Evolutionary conservation across 1,140 invertebrate genomes (phyloP).

Genomic region (Danaus melanippus): DNA sequence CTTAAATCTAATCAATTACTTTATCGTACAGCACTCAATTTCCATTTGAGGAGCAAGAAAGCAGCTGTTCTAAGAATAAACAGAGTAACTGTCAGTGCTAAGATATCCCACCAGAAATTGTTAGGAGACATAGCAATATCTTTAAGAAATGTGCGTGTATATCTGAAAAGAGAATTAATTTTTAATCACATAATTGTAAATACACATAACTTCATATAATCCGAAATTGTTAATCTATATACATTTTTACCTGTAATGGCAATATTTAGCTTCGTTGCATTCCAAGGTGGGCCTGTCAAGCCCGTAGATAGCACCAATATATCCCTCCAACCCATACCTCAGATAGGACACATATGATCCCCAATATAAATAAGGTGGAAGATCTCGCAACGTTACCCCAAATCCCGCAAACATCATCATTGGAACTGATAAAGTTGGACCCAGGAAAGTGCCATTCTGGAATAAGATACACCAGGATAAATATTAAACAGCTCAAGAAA

Average conservation of each 20-base stretch:
- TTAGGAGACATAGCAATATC: constrained; percentile 86
- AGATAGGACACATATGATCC: constrained; percentile 91
- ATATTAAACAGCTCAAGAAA: too few species aligned
- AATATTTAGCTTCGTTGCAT: constrained; percentile 77
- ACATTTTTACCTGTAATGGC: constrained; percentile 77
- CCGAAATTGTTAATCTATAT: neutral
- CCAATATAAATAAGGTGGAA: constrained; percentile 88
- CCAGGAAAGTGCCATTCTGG: constrained; percentile 87
- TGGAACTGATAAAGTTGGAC: constrained; percentile 83
- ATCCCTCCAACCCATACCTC: constrained; percentile 90
- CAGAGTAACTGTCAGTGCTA: constrained; percentile 80
- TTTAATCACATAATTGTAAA: neutral
- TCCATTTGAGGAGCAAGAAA: constrained; percentile 87
- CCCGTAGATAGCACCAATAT: constrained; percentile 87
- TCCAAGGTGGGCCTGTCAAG: constrained; percentile 76
- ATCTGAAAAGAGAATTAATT: constrained; percentile 49
- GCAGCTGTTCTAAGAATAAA: constrained; percentile 80
- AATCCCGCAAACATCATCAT: constrained; percentile 93
- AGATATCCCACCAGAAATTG: constrained; percentile 87
- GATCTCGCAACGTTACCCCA: constrained; percentile 81
- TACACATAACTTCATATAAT: too few species aligned
- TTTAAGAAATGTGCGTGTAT: constrained; percentile 81
- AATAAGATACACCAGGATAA: neutral
- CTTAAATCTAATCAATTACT: constrained; percentile 1
- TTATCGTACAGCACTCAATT: constrained; percentile 79